Evolutionary conservation across 2,888 invertebrate genomes (phyloP).

Genomic region (Brachylomia viminalis): DNA sequence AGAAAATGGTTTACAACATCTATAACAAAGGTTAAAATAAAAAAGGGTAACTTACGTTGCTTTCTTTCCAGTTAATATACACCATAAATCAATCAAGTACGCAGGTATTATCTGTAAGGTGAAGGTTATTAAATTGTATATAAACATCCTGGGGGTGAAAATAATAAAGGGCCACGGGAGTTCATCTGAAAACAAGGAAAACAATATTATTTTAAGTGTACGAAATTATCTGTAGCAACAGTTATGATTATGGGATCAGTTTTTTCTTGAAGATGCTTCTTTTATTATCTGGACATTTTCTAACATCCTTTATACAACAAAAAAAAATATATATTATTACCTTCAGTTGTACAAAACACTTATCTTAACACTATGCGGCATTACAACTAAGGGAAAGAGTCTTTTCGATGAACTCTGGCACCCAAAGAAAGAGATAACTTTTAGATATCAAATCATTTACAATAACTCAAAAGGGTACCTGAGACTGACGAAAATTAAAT

Average conservation of each 20-base stretch:
- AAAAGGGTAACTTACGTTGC: conserved; percentile 65
- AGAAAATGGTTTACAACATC: background rate
- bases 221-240: background rate
- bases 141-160: conserved; percentile 61
- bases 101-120: conserved; percentile 72
- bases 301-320: no score
- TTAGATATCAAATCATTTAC: no score
- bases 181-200: conserved; percentile 67
- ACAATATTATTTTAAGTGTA: conserved; percentile 2
- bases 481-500: background rate
- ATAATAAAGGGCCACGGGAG: conserved; percentile 64
- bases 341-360: no score
- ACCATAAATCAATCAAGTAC: conserved; percentile 68
- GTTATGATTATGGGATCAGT: background rate
- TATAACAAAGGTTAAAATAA: background rate
- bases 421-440: no score
- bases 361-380: no score
- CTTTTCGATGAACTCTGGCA: no score
- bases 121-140: conserved; percentile 65
- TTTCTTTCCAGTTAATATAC: conserved; percentile 65
- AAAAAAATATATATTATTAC: no score
- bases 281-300: background rate
- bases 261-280: background rate
- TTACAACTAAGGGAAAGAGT: no score
- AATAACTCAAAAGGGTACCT: background rate